phyloP scores from a whole-genome alignment of 2,113 vertebrate species.

The Elephas maximus region DNA sequence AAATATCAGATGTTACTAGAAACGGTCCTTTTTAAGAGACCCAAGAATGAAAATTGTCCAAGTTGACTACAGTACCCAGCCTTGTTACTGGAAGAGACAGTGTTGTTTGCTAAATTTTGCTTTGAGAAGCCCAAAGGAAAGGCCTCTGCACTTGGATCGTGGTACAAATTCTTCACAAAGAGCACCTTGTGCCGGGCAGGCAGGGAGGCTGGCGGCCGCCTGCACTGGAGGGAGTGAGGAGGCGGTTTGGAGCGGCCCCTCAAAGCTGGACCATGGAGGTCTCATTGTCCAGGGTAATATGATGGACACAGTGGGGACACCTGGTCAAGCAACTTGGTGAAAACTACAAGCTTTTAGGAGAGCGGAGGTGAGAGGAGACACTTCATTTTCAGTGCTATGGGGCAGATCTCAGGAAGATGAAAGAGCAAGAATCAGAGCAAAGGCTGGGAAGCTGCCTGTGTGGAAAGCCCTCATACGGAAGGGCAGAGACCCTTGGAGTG shows the following conservation, averaged over 20 bases:
- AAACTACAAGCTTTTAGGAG: neutral
- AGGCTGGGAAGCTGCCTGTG: neutral
- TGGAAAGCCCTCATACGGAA: conserved; percentile 14
- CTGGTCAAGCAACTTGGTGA: neutral
- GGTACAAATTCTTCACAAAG: conserved; percentile 71
- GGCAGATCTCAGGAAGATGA: neutral
- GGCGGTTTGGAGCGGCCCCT: conserved; percentile 32
- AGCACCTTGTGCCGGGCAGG: conserved; percentile 72
- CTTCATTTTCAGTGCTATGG: neutral
- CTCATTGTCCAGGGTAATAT: conserved; percentile 48
- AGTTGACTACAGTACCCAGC: neutral
- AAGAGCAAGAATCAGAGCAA: neutral
- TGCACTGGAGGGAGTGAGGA: conserved; percentile 57
- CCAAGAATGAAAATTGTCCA: neutral
- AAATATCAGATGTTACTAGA: conserved; percentile 20
- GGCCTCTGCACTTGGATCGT: neutral
- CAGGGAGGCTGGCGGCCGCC: conserved; percentile 63
- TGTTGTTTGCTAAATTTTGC: neutral
- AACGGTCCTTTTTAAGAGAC: conserved; percentile 34
- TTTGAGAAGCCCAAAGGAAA: conserved; percentile 67
- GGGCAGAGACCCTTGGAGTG: neutral
- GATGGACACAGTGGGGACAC: neutral
- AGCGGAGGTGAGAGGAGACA: too few relatives aligned
- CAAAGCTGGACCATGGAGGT: conserved; percentile 56
- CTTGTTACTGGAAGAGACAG: neutral